Evolutionary conservation across 2,113 vertebrate genomes (phyloP).

Genomic region (Anhinga rufa): DNA sequence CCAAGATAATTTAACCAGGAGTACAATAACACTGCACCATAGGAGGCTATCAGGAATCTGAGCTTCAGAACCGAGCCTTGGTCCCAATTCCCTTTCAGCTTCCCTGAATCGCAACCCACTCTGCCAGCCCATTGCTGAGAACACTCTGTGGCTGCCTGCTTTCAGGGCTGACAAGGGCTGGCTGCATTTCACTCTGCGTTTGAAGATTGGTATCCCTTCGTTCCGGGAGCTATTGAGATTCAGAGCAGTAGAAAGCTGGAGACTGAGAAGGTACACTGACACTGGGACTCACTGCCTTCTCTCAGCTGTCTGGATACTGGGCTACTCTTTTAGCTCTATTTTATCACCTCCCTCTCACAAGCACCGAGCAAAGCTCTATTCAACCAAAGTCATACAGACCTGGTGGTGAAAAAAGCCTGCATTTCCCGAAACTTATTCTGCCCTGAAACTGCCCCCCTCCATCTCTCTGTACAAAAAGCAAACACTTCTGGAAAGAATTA

Average conservation of each 20-base stretch:
- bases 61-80: neutral
- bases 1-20: slow-evolving; percentile 28
- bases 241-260: neutral
- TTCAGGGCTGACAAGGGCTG: neutral
- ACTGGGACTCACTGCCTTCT: neutral
- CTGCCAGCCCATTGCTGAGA: neutral
- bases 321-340: neutral
- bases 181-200: neutral
- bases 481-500: neutral
- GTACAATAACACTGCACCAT: neutral
- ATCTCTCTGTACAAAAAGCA: neutral
- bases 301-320: neutral
- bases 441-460: neutral
- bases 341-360: neutral
- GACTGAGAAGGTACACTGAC: neutral
- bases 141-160: neutral
- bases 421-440: neutral
- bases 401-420: neutral
- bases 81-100: neutral
- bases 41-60: neutral
- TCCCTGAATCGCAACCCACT: neutral
- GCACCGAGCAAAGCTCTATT: neutral
- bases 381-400: neutral
- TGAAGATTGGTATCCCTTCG: neutral
- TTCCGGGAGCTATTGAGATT: neutral